Percentiles rank a stretch among this genome's conserved stretches.
Conservation (phyloP, 1,140 invertebrate genomes). For the Drosophila kanapiae region DNA sequence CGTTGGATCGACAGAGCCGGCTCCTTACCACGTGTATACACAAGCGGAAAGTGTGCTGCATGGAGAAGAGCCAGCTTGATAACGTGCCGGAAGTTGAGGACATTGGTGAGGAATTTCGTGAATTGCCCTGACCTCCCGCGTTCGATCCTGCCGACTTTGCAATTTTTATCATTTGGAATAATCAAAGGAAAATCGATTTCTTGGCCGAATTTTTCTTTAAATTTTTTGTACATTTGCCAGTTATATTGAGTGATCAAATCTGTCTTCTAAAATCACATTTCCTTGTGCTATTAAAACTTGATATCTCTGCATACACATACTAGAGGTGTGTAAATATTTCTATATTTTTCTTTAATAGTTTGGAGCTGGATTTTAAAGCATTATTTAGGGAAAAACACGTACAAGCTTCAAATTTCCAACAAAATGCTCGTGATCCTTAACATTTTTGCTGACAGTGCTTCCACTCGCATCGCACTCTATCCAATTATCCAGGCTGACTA, state of each 20-base stretch:
- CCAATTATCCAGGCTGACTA: conserved; percentile 42
- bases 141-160: no score
- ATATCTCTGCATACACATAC: no score
- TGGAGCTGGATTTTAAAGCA: not conserved
- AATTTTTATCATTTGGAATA: not conserved
- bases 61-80: not conserved
- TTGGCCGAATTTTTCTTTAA: not conserved
- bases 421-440: not conserved
- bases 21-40: conserved; percentile 32
- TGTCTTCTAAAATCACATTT: not conserved
- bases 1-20: not conserved
- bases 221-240: not conserved
- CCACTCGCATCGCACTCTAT: conserved; percentile 22
- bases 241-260: not conserved
- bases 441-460: conserved; percentile 7
- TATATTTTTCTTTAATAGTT: not conserved
- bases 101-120: not conserved
- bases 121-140: not conserved
- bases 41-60: conserved; percentile 48
- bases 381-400: not conserved
- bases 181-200: not conserved
- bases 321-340: not conserved
- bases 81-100: not conserved
- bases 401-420: not conserved
- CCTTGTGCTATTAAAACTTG: not conserved